Evolutionary conservation across 2,113 vertebrate genomes (phyloP).

Genomic region (Melanostigma gelatinosum): DNA sequence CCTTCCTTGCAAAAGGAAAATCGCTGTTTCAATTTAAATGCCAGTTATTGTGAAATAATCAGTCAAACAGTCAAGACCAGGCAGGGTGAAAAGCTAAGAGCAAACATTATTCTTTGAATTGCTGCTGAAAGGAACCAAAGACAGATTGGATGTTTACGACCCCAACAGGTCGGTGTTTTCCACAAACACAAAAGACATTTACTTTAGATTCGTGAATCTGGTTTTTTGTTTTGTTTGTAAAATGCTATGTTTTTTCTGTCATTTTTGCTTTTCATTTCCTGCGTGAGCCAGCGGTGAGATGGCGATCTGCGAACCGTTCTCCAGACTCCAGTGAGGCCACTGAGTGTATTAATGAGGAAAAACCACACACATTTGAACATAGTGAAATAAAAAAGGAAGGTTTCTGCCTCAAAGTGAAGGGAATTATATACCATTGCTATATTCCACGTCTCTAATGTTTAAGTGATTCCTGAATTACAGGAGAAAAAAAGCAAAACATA

Average conservation of each 20-base stretch:
- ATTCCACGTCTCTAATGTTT: conserved; percentile 11
- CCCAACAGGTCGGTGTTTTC: conserved; percentile 12
- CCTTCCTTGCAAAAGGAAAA: neutral
- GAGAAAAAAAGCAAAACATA: conserved; percentile 1
- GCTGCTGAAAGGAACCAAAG: conserved; percentile 20
- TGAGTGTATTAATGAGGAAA: conserved; percentile 17
- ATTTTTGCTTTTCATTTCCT: conserved; percentile 62
- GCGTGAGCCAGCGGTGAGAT: conserved; percentile 32
- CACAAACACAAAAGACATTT: conserved; percentile 29
- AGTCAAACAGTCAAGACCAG: neutral
- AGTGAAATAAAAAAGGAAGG: conserved; percentile 38
- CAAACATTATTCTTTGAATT: conserved; percentile 10
- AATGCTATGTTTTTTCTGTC: neutral
- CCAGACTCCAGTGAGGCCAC: conserved; percentile 7
- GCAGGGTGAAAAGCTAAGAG: neutral
- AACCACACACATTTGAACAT: conserved; percentile 26
- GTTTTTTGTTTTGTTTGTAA: conserved; percentile 10
- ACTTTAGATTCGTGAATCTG: conserved; percentile 25
- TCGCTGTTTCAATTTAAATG: conserved; percentile 7
- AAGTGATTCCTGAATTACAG: conserved; percentile 30
- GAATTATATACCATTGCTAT: conserved; percentile 35
- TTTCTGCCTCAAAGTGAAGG: conserved; percentile 26
- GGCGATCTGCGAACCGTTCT: conserved; percentile 16
- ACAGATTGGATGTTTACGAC: conserved; percentile 33
- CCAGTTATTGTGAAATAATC: conserved; percentile 18